Base-by-base conservation (phyloP, 1,140 invertebrate species). In the Acarapis woodi region DNA sequence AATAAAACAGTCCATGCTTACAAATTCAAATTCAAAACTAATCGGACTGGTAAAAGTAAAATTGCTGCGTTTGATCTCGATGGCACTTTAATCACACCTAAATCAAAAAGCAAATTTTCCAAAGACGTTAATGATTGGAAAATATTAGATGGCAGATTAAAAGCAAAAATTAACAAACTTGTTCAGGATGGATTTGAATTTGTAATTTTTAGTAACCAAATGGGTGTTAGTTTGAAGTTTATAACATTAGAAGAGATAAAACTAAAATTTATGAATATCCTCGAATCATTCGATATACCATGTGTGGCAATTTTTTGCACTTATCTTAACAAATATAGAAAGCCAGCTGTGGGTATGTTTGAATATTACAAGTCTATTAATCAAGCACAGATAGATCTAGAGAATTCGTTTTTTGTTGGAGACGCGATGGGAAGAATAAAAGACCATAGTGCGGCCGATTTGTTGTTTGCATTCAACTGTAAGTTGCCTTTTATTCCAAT, bases 31-130 rank as follows among this genome's bases (percentile, higher is more conserved):
- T 40, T 40, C 15, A 41, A 41, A 4, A 32, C 31, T 12, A 16
- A 43, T 15, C 24, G 31, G 12, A 25, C 2, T 23, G n/a, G n/a
- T 15, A 21, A 18, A 15, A 15, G 3, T 3, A 41, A 43, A 18
- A 37, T 44, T n/a, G 44, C 44, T 4, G 34, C 32, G 12, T 46
- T 46, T 35, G 45, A 46, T 40, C 40, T 46, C 23, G 45, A 46
- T 25, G 36, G 29, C 2, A 46, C 45, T n/a, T 29, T 46, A 14
- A 36, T 46, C 19, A 30, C 6, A 6, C 16, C 40, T 5, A 46
- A 43, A 39, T 33, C 25, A 25, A 41, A 35, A 2, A 38, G 36
- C 24, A 37, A 38, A 24, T 43, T 43, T 22, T 37, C 45, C 1
- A 38, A 42, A 29, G 36, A 45, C 37, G 20, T 16, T 12, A 35